Evolutionary conservation across 2,797 vertebrate genomes (phyloP), one percentile per base, ranked within the genome.

Genomic region (Hylomyscus alleni): DNA sequence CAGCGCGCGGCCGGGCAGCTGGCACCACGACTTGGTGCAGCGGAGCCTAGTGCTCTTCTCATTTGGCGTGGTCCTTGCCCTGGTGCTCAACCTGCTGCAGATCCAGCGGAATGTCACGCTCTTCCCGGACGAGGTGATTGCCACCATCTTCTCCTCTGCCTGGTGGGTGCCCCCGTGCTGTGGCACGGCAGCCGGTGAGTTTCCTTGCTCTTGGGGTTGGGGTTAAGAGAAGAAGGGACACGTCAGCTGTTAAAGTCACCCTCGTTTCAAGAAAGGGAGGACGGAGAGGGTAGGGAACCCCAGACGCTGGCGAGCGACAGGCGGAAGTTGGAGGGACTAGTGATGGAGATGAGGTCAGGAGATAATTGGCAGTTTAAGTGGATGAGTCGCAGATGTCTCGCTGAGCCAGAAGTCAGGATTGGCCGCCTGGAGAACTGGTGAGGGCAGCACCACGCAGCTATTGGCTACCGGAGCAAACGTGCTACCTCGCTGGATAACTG

Each of bases 141-240:
- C 99, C 94, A 99, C 99, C 4, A 98, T 99, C 97, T 99, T 99
- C 94, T 99, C 99, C 24, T 99, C 99, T 0, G 99, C 99, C 75
- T 99, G 99, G 99, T 99, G 99, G 99, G 99, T 99, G 94, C 99
- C 99, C 0, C 99, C 99, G 6, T 99, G 99, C 97, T 99, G 99
- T 75, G 99, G 99, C 77, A 99, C 99, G 0, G 99, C 99, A 2
- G 99, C 99, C 20, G 99, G 99, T 99, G 97, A 99, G 99, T 98
- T 47, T 65, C 3, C 50, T 52, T 52, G 62, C 69, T 85, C 76
- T 52, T 65, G 44, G 56, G 50, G 50, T 17, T 17, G 0, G 47
- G 34, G 62, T 47, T 1, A 50, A 26, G 37, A 37, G 31, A 17
- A 1, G n/a, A 56, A 58, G 26, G 24, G 67, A 73, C 86, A 47